Evolutionary conservation across 2,888 invertebrate species (phyloP), one percentile per base, ranked within the genome.

Genomic region (Phania funesta): DNA sequence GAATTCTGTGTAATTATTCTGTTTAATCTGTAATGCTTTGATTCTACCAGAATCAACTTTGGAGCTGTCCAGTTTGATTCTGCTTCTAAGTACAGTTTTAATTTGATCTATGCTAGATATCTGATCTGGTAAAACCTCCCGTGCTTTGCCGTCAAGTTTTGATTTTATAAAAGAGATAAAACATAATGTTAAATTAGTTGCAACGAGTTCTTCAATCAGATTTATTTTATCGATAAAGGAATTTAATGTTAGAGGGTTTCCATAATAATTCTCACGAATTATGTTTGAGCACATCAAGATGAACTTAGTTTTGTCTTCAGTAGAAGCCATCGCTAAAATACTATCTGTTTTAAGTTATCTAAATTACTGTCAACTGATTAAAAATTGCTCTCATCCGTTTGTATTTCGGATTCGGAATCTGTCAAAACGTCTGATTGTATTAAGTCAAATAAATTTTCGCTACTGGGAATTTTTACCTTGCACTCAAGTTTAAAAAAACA

Each of bases 301-400:
- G 18, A 71, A 58, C 16, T 46, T 26, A 13, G 48, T 67, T n/a
- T 67, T 56, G 3, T 56, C 56, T 32, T 71, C 70, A n/a, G 16
- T 58, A 3, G 70, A n/a, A 44, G 70, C 58, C 58, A 71, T 58
- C 26, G 26, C 11, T 1, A 11, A 35, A 35, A 1, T 41, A 26
- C 9, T 35, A 13, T 44, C n/a, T 13, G 6, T 26, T 26, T 26
- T 5, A 26, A 3, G 26, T 35, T 35, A 11, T 35, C 35, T 35
- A 9, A 7, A 35, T 7, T 35, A 35, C 35, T 35, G 35, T 35
- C 11, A 35, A 35, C 35, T 35, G 2, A 9, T 11, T 35, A 5
- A 35, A 35, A 35, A 26, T 26, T 6, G 26, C 26, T 26, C 26
- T 35, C 11, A 11, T 35, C 11, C 35, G 35, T 35, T 35, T 35